These are phyloP conservation scores for Macrophya alboannulata DNA, from an alignment of 2,888 invertebrate species.

Conservation along the genomic window DNA sequence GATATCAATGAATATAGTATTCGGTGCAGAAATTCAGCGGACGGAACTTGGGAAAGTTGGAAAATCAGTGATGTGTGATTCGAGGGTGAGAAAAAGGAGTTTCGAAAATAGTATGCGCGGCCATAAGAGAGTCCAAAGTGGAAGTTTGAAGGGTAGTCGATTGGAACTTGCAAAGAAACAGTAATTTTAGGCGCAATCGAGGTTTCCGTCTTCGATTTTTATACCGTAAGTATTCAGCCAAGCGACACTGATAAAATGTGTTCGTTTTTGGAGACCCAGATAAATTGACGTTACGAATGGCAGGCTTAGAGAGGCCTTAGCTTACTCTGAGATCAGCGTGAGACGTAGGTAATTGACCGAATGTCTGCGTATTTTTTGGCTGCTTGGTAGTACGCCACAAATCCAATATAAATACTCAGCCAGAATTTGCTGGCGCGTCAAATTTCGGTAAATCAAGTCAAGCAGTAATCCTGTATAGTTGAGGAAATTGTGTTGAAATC, in stretches of 20 bases:
- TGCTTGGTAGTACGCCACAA: neutral
- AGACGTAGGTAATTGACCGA: slow-evolving; percentile 19
- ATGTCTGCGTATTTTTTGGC: neutral
- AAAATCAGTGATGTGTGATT: neutral
- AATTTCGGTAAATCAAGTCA: neutral
- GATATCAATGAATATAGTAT: neutral
- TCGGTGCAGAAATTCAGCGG: neutral
- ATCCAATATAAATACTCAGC: slow-evolving; percentile 14
- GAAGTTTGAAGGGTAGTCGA: neutral
- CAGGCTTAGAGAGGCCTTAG: neutral
- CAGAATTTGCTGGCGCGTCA: neutral
- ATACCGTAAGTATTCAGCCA: neutral
- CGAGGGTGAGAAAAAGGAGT: neutral
- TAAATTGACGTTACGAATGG: slow-evolving; percentile 12
- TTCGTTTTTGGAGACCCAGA: slow-evolving; percentile 4
- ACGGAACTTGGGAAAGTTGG: neutral
- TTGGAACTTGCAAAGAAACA: neutral
- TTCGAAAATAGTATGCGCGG: neutral
- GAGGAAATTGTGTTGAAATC: neutral
- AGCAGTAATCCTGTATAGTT: neutral
- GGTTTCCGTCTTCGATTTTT: slow-evolving; percentile 6
- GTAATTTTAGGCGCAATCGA: neutral
- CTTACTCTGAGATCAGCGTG: neutral
- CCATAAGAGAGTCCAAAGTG: neutral
- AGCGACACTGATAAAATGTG: slow-evolving; percentile 17